Conservation (phyloP, 2,113 vertebrate genomes). For the Myotis davidii region DNA sequence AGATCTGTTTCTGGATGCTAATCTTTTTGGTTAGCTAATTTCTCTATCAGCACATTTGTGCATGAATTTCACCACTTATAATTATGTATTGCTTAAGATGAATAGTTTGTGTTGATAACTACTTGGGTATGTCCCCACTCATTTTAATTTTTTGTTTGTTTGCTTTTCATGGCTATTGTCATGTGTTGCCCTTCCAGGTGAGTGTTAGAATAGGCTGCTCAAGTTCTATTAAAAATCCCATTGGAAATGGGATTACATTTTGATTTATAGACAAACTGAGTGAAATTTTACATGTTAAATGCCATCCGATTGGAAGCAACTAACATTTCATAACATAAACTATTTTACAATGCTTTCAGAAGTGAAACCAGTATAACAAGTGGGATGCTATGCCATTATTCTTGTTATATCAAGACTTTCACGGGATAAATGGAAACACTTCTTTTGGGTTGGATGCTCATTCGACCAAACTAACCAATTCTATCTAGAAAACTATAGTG, state of each 20-base stretch:
- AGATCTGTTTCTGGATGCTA: not conserved
- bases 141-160: not conserved
- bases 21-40: not conserved
- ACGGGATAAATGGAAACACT: slow-evolving; percentile 73
- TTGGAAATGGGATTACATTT: not conserved
- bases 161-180: not conserved
- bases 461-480: not conserved
- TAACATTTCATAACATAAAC: slow-evolving; percentile 71
- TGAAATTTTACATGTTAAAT: slow-evolving; percentile 25
- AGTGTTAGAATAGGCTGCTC: not conserved
- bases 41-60: not conserved
- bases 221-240: not conserved
- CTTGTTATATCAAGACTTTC: slow-evolving; percentile 56
- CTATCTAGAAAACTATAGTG: not conserved
- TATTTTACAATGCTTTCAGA: not conserved
- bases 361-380: not conserved
- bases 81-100: not conserved
- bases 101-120: not conserved
- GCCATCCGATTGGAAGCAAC: slow-evolving; percentile 62
- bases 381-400: not conserved
- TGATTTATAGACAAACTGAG: not conserved
- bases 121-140: not conserved
- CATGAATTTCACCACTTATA: not conserved
- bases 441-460: slow-evolving; percentile 41
- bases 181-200: not conserved